Conservation (phyloP, 2,113 vertebrate species). For the Cichladusa arquata region DNA sequence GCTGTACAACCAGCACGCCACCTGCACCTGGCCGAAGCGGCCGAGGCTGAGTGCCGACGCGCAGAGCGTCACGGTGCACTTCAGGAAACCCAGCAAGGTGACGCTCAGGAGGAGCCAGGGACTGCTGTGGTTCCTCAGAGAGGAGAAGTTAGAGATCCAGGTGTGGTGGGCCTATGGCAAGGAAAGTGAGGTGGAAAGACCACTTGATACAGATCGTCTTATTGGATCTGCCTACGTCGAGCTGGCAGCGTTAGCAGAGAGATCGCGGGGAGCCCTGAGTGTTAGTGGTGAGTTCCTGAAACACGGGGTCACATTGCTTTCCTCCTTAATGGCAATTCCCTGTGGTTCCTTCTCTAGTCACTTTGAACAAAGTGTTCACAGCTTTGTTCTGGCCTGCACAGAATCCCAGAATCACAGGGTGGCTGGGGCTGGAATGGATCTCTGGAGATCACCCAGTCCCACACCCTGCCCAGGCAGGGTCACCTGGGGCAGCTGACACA, state of each 20-base stretch:
- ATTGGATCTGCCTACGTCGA: slow-evolving; percentile 90
- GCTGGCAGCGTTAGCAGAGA: slow-evolving; percentile 76
- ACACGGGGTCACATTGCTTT: not conserved
- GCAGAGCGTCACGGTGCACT: slow-evolving; percentile 72
- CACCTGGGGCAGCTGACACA: not conserved
- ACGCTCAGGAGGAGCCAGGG: slow-evolving; percentile 78
- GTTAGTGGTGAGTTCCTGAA: slow-evolving; percentile 82
- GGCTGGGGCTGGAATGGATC: not conserved
- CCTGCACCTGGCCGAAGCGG: slow-evolving; percentile 82
- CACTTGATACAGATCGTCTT: slow-evolving; percentile 85
- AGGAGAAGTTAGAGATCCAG: slow-evolving; percentile 91
- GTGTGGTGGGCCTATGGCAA: slow-evolving; percentile 89
- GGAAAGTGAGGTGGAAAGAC: slow-evolving; percentile 73
- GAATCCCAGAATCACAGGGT: not conserved
- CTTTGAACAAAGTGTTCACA: not conserved
- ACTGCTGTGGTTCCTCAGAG: slow-evolving; percentile 88
- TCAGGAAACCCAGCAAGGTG: slow-evolving; percentile 74
- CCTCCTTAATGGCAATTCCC: not conserved
- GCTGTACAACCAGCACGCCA: slow-evolving; percentile 80
- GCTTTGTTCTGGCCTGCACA: not conserved
- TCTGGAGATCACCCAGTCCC: not conserved
- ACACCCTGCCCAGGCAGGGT: not conserved
- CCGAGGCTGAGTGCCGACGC: slow-evolving; percentile 66
- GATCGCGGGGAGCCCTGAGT: slow-evolving; percentile 65
- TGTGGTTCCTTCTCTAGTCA: not conserved